These are phyloP conservation scores for Podocnemis expansa DNA, from an alignment of 2,113 vertebrate genomes.

Conservation along the genomic window DNA sequence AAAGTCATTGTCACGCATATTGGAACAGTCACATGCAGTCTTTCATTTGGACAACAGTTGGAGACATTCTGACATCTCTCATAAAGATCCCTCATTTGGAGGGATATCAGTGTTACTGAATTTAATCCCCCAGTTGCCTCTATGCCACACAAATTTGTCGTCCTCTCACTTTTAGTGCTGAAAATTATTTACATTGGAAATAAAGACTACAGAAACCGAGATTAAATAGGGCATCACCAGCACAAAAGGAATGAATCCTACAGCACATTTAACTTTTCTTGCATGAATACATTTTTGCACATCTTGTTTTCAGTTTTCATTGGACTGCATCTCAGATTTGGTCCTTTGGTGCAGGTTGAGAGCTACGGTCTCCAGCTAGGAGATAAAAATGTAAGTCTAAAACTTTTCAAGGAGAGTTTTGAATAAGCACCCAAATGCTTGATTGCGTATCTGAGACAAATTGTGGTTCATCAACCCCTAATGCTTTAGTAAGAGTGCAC, in stretches of 20 bases:
- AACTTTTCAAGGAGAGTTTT: neutral
- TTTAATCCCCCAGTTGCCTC: neutral
- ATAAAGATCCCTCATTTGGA: neutral
- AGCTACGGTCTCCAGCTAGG: neutral
- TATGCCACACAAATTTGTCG: neutral
- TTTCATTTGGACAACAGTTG: neutral
- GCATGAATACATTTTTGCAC: neutral
- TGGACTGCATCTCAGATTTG: fast-evolving
- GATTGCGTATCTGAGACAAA: neutral
- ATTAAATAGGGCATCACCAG: fast-evolving
- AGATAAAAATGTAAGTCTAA: neutral
- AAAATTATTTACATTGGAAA: too few relatives aligned
- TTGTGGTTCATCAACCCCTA: neutral
- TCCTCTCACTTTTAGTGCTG: neutral
- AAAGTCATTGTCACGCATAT: neutral
- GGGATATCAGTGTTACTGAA: neutral
- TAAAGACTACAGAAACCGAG: too few relatives aligned
- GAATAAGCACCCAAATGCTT: neutral
- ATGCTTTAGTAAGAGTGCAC: neutral
- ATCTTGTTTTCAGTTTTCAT: neutral
- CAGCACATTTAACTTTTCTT: neutral
- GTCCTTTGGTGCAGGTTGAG: neutral
- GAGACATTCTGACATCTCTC: neutral
- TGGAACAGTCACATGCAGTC: neutral
- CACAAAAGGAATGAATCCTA: neutral